Evolutionary conservation across 2,888 invertebrate genomes (phyloP), one percentile per base, ranked within the genome.

Genomic region (Scelioninae gen. 1): DNA sequence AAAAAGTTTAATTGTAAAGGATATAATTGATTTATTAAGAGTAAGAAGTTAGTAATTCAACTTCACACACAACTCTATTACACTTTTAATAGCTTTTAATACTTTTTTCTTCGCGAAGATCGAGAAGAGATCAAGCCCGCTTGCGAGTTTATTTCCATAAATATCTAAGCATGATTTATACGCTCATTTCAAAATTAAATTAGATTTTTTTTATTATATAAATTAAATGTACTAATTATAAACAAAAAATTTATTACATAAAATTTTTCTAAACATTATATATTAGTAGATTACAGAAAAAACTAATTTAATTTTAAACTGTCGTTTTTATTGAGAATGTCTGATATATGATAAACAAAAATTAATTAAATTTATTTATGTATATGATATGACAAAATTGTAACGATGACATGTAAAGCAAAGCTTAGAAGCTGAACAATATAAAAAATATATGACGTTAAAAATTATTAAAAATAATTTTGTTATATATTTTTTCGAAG

Each of bases 91-190:
- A 31, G 15, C 38, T 49, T 45, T 69, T 45, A 38, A 3, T 32
- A 63, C 11, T 31, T 66, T 34, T 68, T 51, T 45, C 43, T 60
- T 68, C 63, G 71, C 75, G 49, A 79, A 75, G 80, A 83, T 83
- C 76, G 83, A 80, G 83, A 83, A 83, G 83, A 83, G 84, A 87
- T 87, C 85, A 85, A 88, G 86, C 88, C 88, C 86, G 84, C 83
- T 85, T 87, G 86, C 75, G 72, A 66, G 82, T 85, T 84, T 84
- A 80, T 83, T 83, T 84, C 69, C 86, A 88, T 86, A 83, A 83
- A 87, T 84, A 56, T 84, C 38, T 80, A 86, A 85, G 63, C 71
- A 78, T 49, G 31, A 62, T 63, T 69, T 23, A 7, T 51, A 43
- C 5, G 15, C 11, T 45, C 68, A 62, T 55, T 45, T n/a, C 1